Percentiles rank a stretch among this genome's conserved stretches.
Evolutionary conservation across 2,113 vertebrate species (phyloP).

Genomic region (Myiozetetes cayanensis): DNA sequence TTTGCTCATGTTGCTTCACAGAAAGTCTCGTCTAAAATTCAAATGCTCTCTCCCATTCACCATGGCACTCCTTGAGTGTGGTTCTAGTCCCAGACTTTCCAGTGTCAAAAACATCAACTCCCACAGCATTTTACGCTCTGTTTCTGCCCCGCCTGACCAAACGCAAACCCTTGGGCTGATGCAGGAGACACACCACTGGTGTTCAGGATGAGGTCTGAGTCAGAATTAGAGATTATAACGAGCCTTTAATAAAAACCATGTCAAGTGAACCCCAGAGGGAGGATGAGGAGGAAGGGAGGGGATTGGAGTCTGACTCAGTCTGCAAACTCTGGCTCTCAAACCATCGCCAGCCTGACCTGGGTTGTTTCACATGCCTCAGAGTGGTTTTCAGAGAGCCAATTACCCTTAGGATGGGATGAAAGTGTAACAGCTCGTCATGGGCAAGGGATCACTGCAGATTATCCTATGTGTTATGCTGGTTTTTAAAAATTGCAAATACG

Average conservation of each 20-base stretch:
- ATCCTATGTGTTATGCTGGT: not conserved
- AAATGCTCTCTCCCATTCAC: not conserved
- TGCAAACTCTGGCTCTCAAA: not conserved
- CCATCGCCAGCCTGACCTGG: rapidly evolving
- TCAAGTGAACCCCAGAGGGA: not conserved
- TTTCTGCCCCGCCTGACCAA: not conserved
- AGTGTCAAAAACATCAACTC: not conserved
- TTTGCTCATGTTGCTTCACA: not conserved
- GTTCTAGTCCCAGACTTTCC: not conserved
- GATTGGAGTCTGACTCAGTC: not conserved
- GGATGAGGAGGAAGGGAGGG: not conserved
- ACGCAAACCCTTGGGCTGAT: not conserved
- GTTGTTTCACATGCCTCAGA: not conserved
- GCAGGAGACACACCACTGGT: rapidly evolving
- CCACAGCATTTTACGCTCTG: not conserved
- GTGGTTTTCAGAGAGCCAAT: not conserved
- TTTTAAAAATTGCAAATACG: rapidly evolving
- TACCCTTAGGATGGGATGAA: rapidly evolving
- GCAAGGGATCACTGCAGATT: not conserved
- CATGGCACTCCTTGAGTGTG: rapidly evolving
- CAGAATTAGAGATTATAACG: not conserved
- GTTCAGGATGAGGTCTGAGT: not conserved
- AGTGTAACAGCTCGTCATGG: not conserved
- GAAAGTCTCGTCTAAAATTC: not conserved
- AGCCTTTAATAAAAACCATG: not conserved